These are phyloP conservation scores for Halictus rubicundus DNA, from an alignment of 1,140 invertebrate species.

Conservation along the genomic window DNA sequence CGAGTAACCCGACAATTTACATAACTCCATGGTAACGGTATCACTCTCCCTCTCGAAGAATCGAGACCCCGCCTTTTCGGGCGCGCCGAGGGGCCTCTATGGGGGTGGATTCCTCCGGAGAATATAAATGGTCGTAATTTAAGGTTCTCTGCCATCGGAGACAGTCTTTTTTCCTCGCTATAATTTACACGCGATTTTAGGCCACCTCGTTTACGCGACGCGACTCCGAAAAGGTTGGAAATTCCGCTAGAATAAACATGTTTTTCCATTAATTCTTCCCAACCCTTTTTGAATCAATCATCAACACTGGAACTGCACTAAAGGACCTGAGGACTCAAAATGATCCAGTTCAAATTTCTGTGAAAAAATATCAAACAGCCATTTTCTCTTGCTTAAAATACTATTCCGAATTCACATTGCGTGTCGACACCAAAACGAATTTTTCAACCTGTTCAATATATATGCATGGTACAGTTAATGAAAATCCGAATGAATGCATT, in stretches of 20 bases:
- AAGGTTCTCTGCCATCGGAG: neutral
- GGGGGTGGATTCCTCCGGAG: constrained; percentile 40
- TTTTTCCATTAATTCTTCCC: too few species aligned
- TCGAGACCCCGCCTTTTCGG: constrained; percentile 49
- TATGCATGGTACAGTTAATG: too few species aligned
- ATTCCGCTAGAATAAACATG: neutral
- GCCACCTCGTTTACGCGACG: neutral
- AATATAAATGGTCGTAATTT: constrained; percentile 46
- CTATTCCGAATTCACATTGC: too few species aligned
- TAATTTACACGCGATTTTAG: constrained; percentile 12
- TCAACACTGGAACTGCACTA: too few species aligned
- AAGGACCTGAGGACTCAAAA: too few species aligned
- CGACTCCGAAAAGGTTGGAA: neutral
- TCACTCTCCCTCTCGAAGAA: constrained; percentile 51
- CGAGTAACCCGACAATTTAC: constrained; percentile 64
- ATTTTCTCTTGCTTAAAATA: too few species aligned
- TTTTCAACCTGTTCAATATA: too few species aligned
- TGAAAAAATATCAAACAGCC: too few species aligned
- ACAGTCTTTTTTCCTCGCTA: neutral
- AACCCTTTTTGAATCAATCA: too few species aligned
- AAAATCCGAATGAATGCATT: too few species aligned
- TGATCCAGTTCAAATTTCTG: too few species aligned
- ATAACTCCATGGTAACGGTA: constrained; percentile 64
- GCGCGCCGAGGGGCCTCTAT: neutral
- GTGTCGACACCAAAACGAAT: too few species aligned